Conservation (phyloP, 2,888 invertebrate genomes). For the Rapana venosa region DNA sequence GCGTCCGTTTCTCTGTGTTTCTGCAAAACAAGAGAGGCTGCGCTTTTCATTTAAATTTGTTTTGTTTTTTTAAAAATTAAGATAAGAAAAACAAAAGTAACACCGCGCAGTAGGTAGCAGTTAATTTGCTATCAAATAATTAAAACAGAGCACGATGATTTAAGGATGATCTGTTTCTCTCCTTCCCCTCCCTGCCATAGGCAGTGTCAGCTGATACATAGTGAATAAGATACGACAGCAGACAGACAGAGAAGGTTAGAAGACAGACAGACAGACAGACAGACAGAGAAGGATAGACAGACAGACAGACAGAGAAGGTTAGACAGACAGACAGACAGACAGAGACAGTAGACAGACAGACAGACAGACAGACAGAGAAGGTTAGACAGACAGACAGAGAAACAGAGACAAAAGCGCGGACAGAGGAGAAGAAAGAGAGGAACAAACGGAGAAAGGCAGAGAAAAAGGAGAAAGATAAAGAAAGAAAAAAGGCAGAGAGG, state of each 20-base stretch:
- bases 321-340: neutral
- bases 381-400: too few species aligned
- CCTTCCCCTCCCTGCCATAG: too few species aligned
- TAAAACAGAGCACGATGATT: too few species aligned
- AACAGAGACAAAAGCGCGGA: neutral
- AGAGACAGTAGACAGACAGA: neutral
- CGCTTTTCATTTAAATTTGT: too few species aligned
- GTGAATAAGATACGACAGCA: neutral
- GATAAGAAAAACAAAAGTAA: neutral
- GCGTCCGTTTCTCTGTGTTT: constrained; percentile 31
- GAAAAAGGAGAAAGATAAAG: too few species aligned
- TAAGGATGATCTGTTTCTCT: too few species aligned
- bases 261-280: neutral
- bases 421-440: neutral
- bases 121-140: too few species aligned
- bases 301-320: neutral
- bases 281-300: neutral
- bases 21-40: neutral
- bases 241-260: neutral
- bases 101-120: neutral
- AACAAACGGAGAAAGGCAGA: too few species aligned
- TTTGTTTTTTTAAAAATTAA: neutral
- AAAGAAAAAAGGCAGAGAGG: too few species aligned
- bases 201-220: neutral
- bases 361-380: neutral